Base-by-base conservation (phyloP, 1,140 invertebrate species). In the Drosophila tropicalis region DNA sequence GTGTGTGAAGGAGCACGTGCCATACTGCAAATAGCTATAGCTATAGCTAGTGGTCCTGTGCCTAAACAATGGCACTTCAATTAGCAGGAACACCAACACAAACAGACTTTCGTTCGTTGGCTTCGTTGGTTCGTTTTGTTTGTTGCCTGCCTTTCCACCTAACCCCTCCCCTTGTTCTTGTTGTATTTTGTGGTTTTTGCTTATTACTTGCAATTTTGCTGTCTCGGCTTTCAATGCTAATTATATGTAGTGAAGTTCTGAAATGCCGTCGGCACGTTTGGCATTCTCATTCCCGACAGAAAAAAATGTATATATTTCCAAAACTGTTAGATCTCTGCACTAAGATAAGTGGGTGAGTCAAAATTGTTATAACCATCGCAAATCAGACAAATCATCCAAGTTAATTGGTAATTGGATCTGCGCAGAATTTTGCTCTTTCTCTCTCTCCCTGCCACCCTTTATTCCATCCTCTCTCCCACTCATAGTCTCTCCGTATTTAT, bases 151-250 rank as follows among this genome's bases (percentile, higher is more conserved):
- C 5, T 25, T 3, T 1, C 2, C 22, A 22, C 22, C 22, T 25
- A 3, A 0, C 29, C 29, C 29, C 29, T 6, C 29, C 22, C 22
- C 22, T 25, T 29, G 0, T 5, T 54, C 17, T 54, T 54, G 44
- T 51, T 51, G 44, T 51, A 51, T 51, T 51, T 51, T 51, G 44
- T 51, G 58, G 60, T 70, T 70, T 83, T 76, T 70, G 81, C 76
- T 73, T 79, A 76, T 75, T 72, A 81, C 82, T 70, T 76, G 79
- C 72, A 87, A 79, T 86, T 87, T 79, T 83, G 72, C 70, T 81
- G 51, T 40, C 69, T 72, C 72, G 70, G 47, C 72, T 41, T 57
- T 32, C 72, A 71, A 79, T 76, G 79, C 80, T 87, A 87, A 87
- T 87, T 87, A 83, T 67, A 55, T 72, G 72, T 76, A 64, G 72